A percentile compares a stretch with the other conserved stretches of the same genome.
phyloP scores from a whole-genome alignment of 2,888 invertebrate genomes.

The Cheilosia urbana region DNA sequence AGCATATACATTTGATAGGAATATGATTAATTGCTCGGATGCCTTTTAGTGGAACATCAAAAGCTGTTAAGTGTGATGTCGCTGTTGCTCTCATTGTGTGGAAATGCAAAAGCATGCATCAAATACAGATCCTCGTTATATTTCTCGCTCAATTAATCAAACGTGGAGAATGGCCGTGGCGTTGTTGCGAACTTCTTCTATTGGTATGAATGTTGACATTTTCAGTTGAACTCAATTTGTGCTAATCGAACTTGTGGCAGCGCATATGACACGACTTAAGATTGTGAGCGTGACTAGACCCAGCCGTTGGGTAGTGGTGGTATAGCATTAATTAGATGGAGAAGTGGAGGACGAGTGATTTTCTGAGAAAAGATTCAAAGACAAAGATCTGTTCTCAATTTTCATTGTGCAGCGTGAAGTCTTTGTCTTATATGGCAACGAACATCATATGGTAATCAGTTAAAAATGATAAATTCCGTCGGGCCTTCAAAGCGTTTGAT shows the following conservation, averaged over 20 bases:
- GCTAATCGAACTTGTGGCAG: conserved; percentile 57
- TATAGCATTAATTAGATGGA: not conserved
- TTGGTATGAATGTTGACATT: conserved; percentile 67
- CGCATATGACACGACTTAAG: conserved; percentile 27
- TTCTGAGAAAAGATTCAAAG: not conserved
- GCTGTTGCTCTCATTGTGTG: conserved; percentile 22
- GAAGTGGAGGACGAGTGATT: not conserved
- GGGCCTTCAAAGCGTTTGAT: too few relatives aligned
- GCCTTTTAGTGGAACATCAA: conserved; percentile 67
- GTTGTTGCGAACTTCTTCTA: conserved; percentile 3
- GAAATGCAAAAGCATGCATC: conserved; percentile 29
- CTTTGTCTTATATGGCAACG: too few relatives aligned
- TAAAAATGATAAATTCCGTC: too few relatives aligned
- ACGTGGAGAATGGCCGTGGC: conserved; percentile 30
- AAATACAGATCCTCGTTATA: not conserved
- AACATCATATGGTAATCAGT: too few relatives aligned
- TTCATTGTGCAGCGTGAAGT: too few relatives aligned
- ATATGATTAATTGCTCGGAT: conserved; percentile 73
- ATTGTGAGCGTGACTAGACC: conserved; percentile 24
- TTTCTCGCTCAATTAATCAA: conserved; percentile 64
- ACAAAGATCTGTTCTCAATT: not conserved
- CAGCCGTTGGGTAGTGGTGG: conserved; percentile 14
- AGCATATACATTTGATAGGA: conserved; percentile 48
- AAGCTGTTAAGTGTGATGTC: conserved; percentile 61
- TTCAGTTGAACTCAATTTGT: conserved; percentile 74